Evolutionary conservation across 1,140 invertebrate species (phyloP).

Genomic region (Drosophila ohnishii): DNA sequence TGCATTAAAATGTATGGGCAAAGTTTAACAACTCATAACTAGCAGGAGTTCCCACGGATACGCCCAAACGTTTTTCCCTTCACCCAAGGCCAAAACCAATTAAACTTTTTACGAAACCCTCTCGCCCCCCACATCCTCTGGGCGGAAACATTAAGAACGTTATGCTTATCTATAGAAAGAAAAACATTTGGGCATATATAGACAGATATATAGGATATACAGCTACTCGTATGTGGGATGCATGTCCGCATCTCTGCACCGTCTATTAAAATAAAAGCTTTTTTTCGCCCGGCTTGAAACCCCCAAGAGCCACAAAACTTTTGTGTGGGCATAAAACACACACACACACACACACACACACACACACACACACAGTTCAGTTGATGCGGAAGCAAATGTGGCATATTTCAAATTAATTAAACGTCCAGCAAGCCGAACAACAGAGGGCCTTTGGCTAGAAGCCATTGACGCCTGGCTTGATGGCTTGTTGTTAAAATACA

Average conservation of each 20-base stretch:
- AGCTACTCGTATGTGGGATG: background rate
- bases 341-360: slow-evolving; percentile 13
- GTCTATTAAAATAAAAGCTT: slow-evolving; percentile 68
- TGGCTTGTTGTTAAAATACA: slow-evolving; percentile 9
- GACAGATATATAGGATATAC: background rate
- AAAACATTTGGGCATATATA: slow-evolving; percentile 21
- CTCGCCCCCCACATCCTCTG: background rate
- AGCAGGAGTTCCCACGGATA: slow-evolving; percentile 5
- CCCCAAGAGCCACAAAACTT: slow-evolving; percentile 45
- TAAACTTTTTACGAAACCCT: slow-evolving; percentile 27
- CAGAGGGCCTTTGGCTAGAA: slow-evolving; percentile 13
- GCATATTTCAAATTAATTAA: slow-evolving; percentile 52
- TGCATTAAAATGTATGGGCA: slow-evolving; percentile 6
- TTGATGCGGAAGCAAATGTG: slow-evolving; percentile 37
- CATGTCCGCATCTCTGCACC: slow-evolving; percentile 18
- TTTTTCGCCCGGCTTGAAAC: slow-evolving; percentile 12
- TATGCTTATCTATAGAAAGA: slow-evolving; percentile 24
- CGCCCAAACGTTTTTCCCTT: slow-evolving; percentile 1
- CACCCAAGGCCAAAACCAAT: slow-evolving; percentile 15
- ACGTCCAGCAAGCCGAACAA: slow-evolving; percentile 18
- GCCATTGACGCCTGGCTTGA: slow-evolving; percentile 23
- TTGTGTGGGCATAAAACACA: slow-evolving; percentile 42
- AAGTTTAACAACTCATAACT: slow-evolving; percentile 34
- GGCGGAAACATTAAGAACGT: slow-evolving; percentile 14
- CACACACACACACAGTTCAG: slow-evolving; percentile 16